Evolutionary conservation across 37 sponge, comb jelly and placozoan genomes (phyloP), one percentile per base, ranked within the genome.

Genomic region (Dysidea cf. avara): DNA sequence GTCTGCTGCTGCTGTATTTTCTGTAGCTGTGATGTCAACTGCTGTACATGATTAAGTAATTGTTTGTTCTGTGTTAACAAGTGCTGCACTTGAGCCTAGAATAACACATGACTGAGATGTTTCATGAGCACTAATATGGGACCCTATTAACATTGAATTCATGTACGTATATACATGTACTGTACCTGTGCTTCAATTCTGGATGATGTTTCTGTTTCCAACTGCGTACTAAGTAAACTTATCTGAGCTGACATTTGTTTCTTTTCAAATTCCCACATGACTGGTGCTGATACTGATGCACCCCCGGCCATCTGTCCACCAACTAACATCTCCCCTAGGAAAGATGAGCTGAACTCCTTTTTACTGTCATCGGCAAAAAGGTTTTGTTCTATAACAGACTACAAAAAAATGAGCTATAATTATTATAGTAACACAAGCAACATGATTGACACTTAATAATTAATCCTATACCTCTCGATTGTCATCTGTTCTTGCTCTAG

Each of bases 11-110:
- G 18, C 64, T 84, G 86, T 30, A 85, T 53, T 34, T 85, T 72
- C 28, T 80, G 80, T 1, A 85, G 38, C 57, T 90, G 78, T 2
- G 40, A 31, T 68, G 84, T 76, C 64, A 95, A 62, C 82, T 95
- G 84, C 67, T 90, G 84, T 22, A 90, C 36, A 46, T 95, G 96
- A 25, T 69, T 39, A 36, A 90, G 62, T 48, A 95, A 74, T 48
- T 86, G 85, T 33, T 89, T 81, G 81, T 95, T 95, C 75, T 90
- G 96, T 22, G 53, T 66, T 6, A 87, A 72, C 31, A 95, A 69
- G 32, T 86, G 80, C 29, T 91, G 77, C 51, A 91, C 92, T 66
- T 72, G 73, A 16, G 71, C 83, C 92, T 91, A 53, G 32, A 49
- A 20, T 11, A 20, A 32, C n/a, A 63, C 39, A 63, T 24, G 59